Percentiles rank a stretch among this genome's conserved stretches.
Evolutionary conservation across 2,113 vertebrate genomes (phyloP).

Genomic region (Gallinago jamesoni): DNA sequence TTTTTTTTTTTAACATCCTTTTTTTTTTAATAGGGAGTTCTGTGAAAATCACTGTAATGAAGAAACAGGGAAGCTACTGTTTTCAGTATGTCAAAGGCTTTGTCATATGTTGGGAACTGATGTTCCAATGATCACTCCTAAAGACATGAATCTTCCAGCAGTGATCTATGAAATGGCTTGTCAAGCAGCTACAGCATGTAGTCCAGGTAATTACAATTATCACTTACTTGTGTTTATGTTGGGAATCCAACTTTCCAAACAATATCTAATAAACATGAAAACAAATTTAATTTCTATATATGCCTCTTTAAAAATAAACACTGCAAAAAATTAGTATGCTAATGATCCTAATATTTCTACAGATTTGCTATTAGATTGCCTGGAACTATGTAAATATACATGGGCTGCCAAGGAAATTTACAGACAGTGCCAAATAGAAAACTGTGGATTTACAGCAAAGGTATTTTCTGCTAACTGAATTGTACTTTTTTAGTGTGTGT

Average conservation of each 20-base stretch:
- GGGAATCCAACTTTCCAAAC: not conserved
- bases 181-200: conserved; percentile 87
- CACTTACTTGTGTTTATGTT: not conserved
- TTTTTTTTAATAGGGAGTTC: conserved; percentile 74
- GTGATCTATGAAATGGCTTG: conserved; percentile 85
- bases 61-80: conserved; percentile 83
- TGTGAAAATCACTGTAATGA: conserved; percentile 82
- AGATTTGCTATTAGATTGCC: conserved; percentile 90
- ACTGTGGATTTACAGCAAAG: conserved; percentile 84
- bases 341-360: conserved; percentile 1
- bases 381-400: conserved; percentile 93
- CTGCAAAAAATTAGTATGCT: not conserved
- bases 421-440: conserved; percentile 93
- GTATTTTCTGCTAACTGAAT: conserved; percentile 63
- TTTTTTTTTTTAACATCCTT: not conserved
- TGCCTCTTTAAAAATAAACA: not conserved
- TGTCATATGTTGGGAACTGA: conserved; percentile 88
- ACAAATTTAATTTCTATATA: not conserved
- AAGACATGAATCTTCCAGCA: conserved; percentile 81
- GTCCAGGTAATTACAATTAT: conserved; percentile 77
- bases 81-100: conserved; percentile 83
- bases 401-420: conserved; percentile 86
- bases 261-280: not conserved
- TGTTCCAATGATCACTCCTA: conserved; percentile 79
- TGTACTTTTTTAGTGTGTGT: not conserved